phyloP scores from a whole-genome alignment of 2,888 invertebrate species.

The Blera fallax region DNA sequence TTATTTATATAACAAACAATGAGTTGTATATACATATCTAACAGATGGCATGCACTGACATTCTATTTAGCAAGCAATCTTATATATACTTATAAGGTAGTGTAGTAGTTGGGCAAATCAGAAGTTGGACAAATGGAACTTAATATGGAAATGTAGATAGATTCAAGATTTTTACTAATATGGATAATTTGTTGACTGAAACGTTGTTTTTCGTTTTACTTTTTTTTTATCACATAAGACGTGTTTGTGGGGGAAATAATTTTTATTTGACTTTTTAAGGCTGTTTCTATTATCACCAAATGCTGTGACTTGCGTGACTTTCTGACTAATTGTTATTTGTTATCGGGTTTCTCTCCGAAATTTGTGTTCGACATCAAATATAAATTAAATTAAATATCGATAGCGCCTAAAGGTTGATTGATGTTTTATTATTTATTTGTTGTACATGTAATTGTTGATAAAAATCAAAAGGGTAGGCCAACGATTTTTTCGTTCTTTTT shows the following conservation, averaged over 20 bases:
- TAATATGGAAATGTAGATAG: conserved; percentile 54
- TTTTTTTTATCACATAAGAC: conserved; percentile 1
- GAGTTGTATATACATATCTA: not conserved
- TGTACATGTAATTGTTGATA: not conserved
- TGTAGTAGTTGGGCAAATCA: conserved; percentile 13
- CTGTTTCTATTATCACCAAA: conserved; percentile 9
- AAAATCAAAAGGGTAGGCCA: not conserved
- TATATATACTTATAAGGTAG: conserved; percentile 35
- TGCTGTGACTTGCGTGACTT: conserved; percentile 29
- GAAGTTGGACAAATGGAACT: conserved; percentile 33
- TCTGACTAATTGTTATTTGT: conserved; percentile 13
- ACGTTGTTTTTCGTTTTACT: not conserved
- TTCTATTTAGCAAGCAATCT: conserved; percentile 26
- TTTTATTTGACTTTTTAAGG: conserved; percentile 22
- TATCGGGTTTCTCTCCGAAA: conserved; percentile 21
- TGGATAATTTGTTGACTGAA: not conserved
- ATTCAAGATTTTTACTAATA: conserved; percentile 43
- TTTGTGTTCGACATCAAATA: conserved; percentile 38
- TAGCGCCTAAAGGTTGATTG: conserved; percentile 15
- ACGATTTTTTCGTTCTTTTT: not conserved
- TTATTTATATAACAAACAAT: not conserved
- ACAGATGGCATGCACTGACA: conserved; percentile 41
- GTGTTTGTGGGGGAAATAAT: not conserved
- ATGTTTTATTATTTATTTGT: conserved; percentile 5
- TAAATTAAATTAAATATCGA: conserved; percentile 33